These are phyloP conservation scores for Malacosoma neustria DNA, from an alignment of 2,888 invertebrate genomes.

Conservation along the genomic window DNA sequence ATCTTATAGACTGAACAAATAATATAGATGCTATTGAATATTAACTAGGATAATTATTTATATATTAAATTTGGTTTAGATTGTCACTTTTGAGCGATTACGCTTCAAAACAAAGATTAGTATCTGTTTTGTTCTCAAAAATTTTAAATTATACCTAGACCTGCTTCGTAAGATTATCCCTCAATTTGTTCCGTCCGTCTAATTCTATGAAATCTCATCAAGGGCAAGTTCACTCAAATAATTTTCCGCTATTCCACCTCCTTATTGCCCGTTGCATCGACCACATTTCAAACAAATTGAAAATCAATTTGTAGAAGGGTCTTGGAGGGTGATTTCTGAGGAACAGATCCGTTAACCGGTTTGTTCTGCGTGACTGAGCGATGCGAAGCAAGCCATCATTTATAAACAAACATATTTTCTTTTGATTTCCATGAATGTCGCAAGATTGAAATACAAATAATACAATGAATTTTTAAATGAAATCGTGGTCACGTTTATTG, in stretches of 20 bases:
- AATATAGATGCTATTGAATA: too few species aligned
- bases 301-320: conserved; percentile 68
- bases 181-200: conserved; percentile 8
- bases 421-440: too few species aligned
- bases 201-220: conserved; percentile 53
- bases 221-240: conserved; percentile 48
- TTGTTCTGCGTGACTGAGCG: conserved; percentile 3
- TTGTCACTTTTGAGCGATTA: too few species aligned
- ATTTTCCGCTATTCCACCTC: conserved; percentile 65
- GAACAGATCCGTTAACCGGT: conserved; percentile 25
- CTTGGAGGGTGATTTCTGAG: conserved; percentile 33
- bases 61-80: too few species aligned
- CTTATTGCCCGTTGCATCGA: conserved; percentile 59
- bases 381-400: conserved; percentile 2
- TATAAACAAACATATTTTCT: neutral
- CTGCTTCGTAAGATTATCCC: neutral
- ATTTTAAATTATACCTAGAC: too few species aligned
- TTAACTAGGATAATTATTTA: too few species aligned
- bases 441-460: too few species aligned
- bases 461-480: too few species aligned
- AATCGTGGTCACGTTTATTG: too few species aligned
- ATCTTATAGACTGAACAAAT: too few species aligned
- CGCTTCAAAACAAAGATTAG: too few species aligned
- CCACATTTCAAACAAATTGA: conserved; percentile 72
- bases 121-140: too few species aligned